Evolutionary conservation across 2,888 invertebrate species (phyloP), one percentile per base, ranked within the genome.

Genomic region (Hirtodrosophila histrioides): DNA sequence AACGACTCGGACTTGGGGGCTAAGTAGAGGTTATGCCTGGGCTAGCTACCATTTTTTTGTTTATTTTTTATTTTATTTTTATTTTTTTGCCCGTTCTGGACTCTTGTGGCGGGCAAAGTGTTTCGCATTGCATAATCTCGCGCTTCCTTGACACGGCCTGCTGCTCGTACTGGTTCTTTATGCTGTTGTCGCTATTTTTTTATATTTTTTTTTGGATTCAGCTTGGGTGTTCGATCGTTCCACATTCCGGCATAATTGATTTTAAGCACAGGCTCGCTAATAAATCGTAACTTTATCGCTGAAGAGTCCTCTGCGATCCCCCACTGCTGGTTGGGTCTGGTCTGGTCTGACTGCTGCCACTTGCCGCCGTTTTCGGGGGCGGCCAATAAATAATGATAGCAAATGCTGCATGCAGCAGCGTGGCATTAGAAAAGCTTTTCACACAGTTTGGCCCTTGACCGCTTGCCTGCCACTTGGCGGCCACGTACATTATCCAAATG

Each of bases 231-330:
- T 74, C 81, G 74, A 53, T 74, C 86, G 89, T 89, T 89, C 89
- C 88, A 89, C 90, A 90, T 90, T 90, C 89, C 89, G 83, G 88
- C 86, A 88, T 90, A 90, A 90, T 90, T 89, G 89, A 90, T 90
- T 90, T 90, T 90, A 89, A 89, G 89, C 89, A 78, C 74, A 77
- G 82, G 82, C 86, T 70, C 78, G 85, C 89, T 89, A 90, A 90
- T 90, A 90, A 90, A 90, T 90, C 89, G 86, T 82, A 88, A 89
- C 84, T 90, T 89, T 90, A 90, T 90, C 89, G 90, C 85, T 79
- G 40, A 31, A 17, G 17, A 17, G 17, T 2, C 2, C 17, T 17
- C 17, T 17, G 17, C 1, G 17, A 17, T 17, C 17, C 17, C 17
- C 17, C 17, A 1, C 17, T 17, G 17, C 17, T 17, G 17, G 17